phyloP scores from a whole-genome alignment of 1,140 invertebrate genomes.

The Drosophila sturtevanti region DNA sequence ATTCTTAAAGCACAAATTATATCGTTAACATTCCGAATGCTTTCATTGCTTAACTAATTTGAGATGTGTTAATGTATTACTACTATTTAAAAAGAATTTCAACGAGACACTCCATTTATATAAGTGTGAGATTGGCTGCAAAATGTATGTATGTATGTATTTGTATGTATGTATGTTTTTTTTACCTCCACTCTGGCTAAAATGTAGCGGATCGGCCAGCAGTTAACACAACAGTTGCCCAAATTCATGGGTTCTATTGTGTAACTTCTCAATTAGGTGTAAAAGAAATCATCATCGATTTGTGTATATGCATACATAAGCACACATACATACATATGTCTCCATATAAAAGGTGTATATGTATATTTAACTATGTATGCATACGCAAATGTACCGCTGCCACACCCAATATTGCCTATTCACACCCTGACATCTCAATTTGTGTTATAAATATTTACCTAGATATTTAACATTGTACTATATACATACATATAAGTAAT shows the following conservation, averaged over 20 bases:
- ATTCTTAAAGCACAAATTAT: constrained; percentile 37
- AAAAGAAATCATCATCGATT: constrained; percentile 13
- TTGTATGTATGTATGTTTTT: background rate
- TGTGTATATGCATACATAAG: background rate
- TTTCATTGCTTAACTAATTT: constrained; percentile 40
- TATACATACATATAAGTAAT: background rate
- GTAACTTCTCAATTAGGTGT: constrained; percentile 39
- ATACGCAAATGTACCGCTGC: constrained; percentile 8
- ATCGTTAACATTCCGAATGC: constrained; percentile 36
- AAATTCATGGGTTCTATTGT: constrained; percentile 31
- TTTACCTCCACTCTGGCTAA: constrained; percentile 5
- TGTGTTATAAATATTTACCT: constrained; percentile 15
- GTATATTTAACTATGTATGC: constrained; percentile 1
- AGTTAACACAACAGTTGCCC: constrained; percentile 22
- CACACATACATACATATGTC: background rate
- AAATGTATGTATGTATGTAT: background rate
- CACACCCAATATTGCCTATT: constrained; percentile 19
- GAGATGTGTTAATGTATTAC: constrained; percentile 44
- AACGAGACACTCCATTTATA: constrained; percentile 28
- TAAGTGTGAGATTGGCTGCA: constrained; percentile 24
- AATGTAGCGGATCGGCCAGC: constrained; percentile 16
- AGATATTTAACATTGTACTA: constrained; percentile 8
- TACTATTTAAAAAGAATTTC: constrained; percentile 31
- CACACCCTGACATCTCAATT: constrained; percentile 26
- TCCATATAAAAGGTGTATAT: background rate